Base-by-base conservation (phyloP, 1,140 invertebrate species). In the Drosophila repletoides region DNA sequence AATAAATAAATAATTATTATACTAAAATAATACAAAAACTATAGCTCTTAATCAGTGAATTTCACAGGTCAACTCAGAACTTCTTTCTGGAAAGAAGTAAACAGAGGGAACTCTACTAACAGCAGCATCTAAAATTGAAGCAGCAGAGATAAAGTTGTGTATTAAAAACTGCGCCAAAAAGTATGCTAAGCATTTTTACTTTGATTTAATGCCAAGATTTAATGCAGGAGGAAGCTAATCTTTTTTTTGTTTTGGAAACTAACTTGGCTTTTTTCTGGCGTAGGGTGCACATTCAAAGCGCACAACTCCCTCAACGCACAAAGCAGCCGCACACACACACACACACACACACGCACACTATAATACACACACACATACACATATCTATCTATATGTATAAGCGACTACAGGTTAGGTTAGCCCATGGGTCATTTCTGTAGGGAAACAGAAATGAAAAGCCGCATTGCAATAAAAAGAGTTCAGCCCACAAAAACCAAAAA, bases 401-500 rank as follows among this genome's bases (percentile, higher is more conserved):
- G 40, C 26, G 28, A 36, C 48, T 22, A 38, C 31, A 21, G 48
- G 61, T 40, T 72, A 65, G 38, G n/a, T n/a, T n/a, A 60, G 77
- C 6, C n/a, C 38, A 49, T 46, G 36, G 56, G 38, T 40, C 22
- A 21, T 29, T n/a, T n/a, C n/a, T n/a, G 31, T 26, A 38, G 28
- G 41, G 61, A 26, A 43, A 26, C 24, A 65, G 61, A 71, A 56
- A 63, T 61, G 43, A 59, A 75, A 86, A 75, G 75, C 81, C 79
- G 59, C 75, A 73, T 40, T 61, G 53, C 48, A 72, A 72, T 71
- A 83, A 76, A 74, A 31, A 52, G 49, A n/a, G n/a, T n/a, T 38
- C 71, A 75, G 69, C 75, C 80, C 75, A 80, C 67, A 70, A 70
- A 65, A 70, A 58, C 61, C 67, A 84, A 84, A 86, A 79, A 70